These are phyloP conservation scores for Scyliorhinus canicula DNA, from an alignment of 2,797 vertebrate species.

Conservation along the genomic window DNA sequence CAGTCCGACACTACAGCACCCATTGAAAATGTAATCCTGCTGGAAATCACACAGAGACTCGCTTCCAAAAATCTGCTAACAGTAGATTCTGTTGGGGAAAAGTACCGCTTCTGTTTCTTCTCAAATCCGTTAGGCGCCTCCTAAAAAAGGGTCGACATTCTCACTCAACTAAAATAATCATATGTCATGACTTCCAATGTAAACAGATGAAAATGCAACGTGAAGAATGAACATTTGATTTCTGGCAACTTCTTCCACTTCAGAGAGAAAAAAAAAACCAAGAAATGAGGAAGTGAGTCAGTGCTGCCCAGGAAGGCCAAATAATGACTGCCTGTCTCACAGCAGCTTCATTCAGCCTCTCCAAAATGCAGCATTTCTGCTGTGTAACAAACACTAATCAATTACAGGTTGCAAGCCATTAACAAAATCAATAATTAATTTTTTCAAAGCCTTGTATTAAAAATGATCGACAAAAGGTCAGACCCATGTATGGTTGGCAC, in stretches of 20 bases:
- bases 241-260: not conserved
- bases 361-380: not conserved
- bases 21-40: not conserved
- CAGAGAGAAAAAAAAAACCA: not conserved
- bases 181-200: not conserved
- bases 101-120: constrained; percentile 16
- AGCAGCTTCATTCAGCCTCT: not conserved
- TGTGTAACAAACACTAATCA: not conserved
- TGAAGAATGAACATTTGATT: constrained; percentile 10
- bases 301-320: not conserved
- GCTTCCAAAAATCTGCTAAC: not conserved
- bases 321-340: constrained; percentile 3
- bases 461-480: not conserved
- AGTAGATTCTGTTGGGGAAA: not conserved
- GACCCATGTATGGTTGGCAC: not conserved
- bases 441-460: not conserved
- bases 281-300: constrained; percentile 11
- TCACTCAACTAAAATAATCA: not conserved
- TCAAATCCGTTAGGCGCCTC: not conserved
- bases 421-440: not conserved
- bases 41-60: not conserved
- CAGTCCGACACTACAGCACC: not conserved
- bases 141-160: not conserved
- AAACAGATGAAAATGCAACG: not conserved
- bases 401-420: constrained; percentile 15